Base-by-base conservation (phyloP, 2,797 vertebrate species). In the Brachymystax lenok region DNA sequence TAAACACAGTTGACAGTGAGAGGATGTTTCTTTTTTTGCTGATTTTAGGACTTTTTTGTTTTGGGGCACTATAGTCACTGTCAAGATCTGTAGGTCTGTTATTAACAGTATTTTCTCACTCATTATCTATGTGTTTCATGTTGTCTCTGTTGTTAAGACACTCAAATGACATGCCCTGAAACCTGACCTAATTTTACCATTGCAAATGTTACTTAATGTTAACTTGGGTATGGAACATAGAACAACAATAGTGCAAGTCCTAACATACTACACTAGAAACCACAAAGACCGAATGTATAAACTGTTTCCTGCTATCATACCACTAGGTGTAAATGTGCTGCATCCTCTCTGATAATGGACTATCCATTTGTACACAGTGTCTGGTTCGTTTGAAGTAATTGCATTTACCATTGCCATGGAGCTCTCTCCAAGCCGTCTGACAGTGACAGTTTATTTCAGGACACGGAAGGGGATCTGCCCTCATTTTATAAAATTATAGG, bases 241-340 rank as follows among this genome's bases (percentile, higher is more conserved):
- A 66, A 28, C 8, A 30, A 67, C 64, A 66, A 30, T 66, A 66
- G 13, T 66, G 64, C 24, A 67, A 28, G 63, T 14, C 63, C 5
- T 59, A 66, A 13, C 2, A 27, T 28, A 16, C 30, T 28, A 66
- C 12, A 28, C 12, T 46, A 69, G 63, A 27, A 21, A 28, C 64
- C 64, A 28, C 64, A 13, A 30, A 66, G 17, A 69, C 51, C 13
- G 19, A 27, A 30, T 33, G 16, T 21, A 51, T 52, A 52, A 17
- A 51, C 12, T 2, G 12, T 24, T 30, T 33, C 64, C 33, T 52
- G 50, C 17, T 40, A 4, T 51, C 19, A n/a, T 19, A 56, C 54
- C 79, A 73, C 74, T 69, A 74, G 75, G 69, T 75, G 76, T 78
- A 52, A 71, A 40, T 75, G 52, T 75, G 35, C 69, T 68, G 76